Evolutionary conservation across 2,797 vertebrate genomes (phyloP).

Genomic region (Tinamus major): DNA sequence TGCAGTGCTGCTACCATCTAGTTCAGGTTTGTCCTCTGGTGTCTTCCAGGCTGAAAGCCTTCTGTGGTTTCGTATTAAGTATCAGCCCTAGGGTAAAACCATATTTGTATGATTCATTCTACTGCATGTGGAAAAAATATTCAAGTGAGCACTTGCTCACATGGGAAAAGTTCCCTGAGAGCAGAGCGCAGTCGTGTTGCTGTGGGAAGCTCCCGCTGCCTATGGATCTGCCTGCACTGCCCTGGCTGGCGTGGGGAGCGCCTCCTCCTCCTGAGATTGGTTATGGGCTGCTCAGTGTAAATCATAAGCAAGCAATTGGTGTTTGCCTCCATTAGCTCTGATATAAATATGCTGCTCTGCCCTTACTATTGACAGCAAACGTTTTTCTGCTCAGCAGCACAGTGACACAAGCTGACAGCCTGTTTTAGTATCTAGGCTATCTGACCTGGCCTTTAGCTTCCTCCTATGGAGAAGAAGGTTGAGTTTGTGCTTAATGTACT

Average conservation of each 20-base stretch:
- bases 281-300: not conserved
- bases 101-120: not conserved
- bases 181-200: rapidly evolving
- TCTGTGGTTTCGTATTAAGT: rapidly evolving
- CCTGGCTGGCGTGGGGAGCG: not conserved
- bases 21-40: not conserved
- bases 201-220: rapidly evolving
- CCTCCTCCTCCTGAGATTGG: not conserved
- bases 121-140: not conserved
- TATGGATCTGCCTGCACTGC: not conserved
- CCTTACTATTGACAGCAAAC: rapidly evolving
- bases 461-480: not conserved
- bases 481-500: constrained; percentile 2
- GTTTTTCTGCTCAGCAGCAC: not conserved
- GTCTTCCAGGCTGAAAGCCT: not conserved
- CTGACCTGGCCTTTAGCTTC: not conserved
- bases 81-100: not conserved
- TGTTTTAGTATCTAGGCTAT: not conserved
- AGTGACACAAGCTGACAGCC: not conserved
- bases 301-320: rapidly evolving
- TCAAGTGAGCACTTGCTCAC: not conserved
- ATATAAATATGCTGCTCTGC: constrained; percentile 34
- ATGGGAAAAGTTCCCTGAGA: not conserved
- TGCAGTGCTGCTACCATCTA: not conserved
- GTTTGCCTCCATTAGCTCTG: not conserved